Conservation (phyloP, 2,113 vertebrate genomes). For the Tetrax tetrax region DNA sequence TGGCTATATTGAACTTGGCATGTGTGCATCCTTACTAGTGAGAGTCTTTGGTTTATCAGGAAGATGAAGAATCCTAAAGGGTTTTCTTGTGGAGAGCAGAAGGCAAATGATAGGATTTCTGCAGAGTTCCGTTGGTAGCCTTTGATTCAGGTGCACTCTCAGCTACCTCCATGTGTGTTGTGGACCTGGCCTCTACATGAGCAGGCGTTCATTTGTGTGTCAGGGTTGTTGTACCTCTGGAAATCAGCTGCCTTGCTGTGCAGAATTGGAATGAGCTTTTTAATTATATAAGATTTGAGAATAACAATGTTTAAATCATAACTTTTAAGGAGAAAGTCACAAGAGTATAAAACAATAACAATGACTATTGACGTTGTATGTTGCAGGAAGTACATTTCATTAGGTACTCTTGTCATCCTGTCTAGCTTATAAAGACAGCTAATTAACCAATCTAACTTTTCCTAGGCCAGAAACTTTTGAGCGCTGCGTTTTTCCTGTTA, state of each 20-base stretch:
- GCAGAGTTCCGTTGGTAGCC: background rate
- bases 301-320: background rate
- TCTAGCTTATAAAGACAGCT: background rate
- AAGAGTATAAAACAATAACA: background rate
- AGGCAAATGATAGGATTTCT: fast-evolving
- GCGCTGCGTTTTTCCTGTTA: background rate
- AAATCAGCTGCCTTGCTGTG: background rate
- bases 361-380: background rate
- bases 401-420: background rate
- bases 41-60: background rate
- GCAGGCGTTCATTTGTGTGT: background rate
- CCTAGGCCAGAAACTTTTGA: background rate
- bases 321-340: background rate
- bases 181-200: background rate
- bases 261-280: background rate
- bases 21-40: background rate
- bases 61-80: background rate
- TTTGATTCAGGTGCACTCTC: background rate
- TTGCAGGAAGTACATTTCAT: background rate
- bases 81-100: background rate
- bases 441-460: background rate
- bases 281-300: background rate
- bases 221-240: background rate
- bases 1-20: background rate
- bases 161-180: background rate